Evolutionary conservation across 2,797 vertebrate species (phyloP).

Genomic region (Tamandua tetradactyla): DNA sequence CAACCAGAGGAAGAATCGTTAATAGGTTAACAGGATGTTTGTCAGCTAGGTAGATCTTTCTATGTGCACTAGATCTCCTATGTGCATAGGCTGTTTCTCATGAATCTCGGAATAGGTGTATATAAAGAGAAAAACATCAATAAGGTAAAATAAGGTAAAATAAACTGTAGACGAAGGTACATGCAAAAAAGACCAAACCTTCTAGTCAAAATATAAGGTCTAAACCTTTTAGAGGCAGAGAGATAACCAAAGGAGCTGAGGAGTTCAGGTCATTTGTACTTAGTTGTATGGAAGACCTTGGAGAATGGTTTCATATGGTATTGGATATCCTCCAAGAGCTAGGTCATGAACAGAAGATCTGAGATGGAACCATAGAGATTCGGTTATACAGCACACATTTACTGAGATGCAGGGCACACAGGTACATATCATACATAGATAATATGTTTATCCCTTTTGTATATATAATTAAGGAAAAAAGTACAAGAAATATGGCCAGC

Average conservation of each 20-base stretch:
- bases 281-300: conserved; percentile 3
- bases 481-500: background rate
- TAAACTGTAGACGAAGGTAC: background rate
- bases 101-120: background rate
- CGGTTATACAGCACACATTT: background rate
- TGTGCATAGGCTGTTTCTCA: background rate
- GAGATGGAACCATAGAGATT: background rate
- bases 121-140: background rate
- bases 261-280: background rate
- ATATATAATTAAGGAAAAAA: background rate
- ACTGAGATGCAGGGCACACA: background rate
- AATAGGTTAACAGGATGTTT: background rate
- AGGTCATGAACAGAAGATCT: background rate
- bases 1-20: background rate
- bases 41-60: background rate
- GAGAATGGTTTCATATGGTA: background rate
- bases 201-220: background rate
- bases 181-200: background rate
- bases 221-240: background rate
- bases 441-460: background rate
- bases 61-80: background rate
- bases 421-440: background rate
- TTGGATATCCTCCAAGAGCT: background rate
- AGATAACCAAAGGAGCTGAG: background rate
- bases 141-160: background rate